Percentiles rank a stretch among this genome's conserved stretches.
Conservation (phyloP, 2,888 invertebrate genomes). For the Trichacis sp. region DNA sequence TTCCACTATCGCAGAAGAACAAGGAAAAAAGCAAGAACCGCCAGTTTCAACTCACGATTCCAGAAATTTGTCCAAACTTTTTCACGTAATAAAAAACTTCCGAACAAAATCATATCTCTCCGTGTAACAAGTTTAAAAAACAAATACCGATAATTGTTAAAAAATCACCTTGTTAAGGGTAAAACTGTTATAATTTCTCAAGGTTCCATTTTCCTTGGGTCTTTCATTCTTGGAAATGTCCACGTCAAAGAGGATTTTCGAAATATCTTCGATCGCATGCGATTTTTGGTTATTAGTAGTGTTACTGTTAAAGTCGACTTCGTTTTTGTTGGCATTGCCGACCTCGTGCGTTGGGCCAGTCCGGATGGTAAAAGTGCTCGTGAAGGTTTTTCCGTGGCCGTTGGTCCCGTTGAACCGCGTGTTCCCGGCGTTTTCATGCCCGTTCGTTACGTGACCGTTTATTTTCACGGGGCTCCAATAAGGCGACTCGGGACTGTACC, state of each 20-base stretch:
- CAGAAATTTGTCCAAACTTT: too few relatives aligned
- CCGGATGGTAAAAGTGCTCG: constrained; percentile 65
- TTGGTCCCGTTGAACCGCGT: constrained; percentile 48
- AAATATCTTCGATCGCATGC: constrained; percentile 43
- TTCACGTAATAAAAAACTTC: too few relatives aligned
- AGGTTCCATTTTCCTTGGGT: constrained; percentile 8
- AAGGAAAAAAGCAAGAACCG: too few relatives aligned
- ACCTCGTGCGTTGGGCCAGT: constrained; percentile 57
- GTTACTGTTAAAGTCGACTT: constrained; percentile 49
- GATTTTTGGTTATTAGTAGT: constrained; percentile 50
- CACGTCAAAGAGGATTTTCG: constrained; percentile 47
- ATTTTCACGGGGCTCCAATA: constrained; percentile 24
- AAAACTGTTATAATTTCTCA: background rate
- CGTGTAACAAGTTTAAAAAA: too few relatives aligned
- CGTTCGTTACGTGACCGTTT: constrained; percentile 42
- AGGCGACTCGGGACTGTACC: constrained; percentile 47
- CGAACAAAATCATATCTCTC: too few relatives aligned
- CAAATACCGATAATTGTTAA: background rate
- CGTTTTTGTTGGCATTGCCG: constrained; percentile 46
- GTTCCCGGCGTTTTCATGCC: constrained; percentile 41
- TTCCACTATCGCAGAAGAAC: too few relatives aligned
- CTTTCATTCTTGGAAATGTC: constrained; percentile 37
- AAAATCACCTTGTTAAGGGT: constrained; percentile 8
- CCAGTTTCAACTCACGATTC: too few relatives aligned
- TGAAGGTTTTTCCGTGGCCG: constrained; percentile 60